Evolutionary conservation across 2,113 vertebrate species (phyloP), one percentile per base, ranked within the genome.

Genomic region (Mesitornis unicolor): DNA sequence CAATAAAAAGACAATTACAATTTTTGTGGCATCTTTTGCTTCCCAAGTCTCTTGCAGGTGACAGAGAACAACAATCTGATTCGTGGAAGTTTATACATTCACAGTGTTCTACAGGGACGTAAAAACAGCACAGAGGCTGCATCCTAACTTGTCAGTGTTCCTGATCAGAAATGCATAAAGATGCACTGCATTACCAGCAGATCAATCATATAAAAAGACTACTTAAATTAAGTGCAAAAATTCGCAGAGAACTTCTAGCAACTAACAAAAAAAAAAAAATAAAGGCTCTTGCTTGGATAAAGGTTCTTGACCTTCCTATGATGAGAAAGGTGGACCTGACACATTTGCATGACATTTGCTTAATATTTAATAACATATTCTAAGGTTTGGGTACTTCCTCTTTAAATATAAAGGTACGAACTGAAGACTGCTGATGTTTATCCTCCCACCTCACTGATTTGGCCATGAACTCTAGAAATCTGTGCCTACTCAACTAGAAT

Each of bases 91-190:
- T 84, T 13, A 24, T 29, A 40, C 47, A 70, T 84, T 51, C 29
- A 61, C 31, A 89, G 56, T 31, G 40, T 16, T 81, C 28, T 78
- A 11, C 0, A 0, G 5, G 2, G 4, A 83, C 64, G 20, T 36
- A 40, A 84, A 53, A 77, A 54, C 20, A 63, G 50, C 45, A 76
- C 0, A 64, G 25, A 59, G 28, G 22, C 25, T 53, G 10, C 16
- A 83, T 20, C 40, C 7, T 26, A 68, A 73, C n/a, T 48, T 80
- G 50, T 16, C 42, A 73, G n/a, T 47, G 31, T 14, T 56, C 53
- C 26, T 7, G 28, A 48, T 36, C 16, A 73, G 47, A 83, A 88
- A 69, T 9, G 16, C 48, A 73, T 43, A 38, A 90, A 79, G 61
- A 63, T 43, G 54, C 31, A 82, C 4, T 14, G 17, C 13, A 48